Base-by-base conservation (phyloP, 2,797 vertebrate genomes). In the Smutsia gigantea region DNA sequence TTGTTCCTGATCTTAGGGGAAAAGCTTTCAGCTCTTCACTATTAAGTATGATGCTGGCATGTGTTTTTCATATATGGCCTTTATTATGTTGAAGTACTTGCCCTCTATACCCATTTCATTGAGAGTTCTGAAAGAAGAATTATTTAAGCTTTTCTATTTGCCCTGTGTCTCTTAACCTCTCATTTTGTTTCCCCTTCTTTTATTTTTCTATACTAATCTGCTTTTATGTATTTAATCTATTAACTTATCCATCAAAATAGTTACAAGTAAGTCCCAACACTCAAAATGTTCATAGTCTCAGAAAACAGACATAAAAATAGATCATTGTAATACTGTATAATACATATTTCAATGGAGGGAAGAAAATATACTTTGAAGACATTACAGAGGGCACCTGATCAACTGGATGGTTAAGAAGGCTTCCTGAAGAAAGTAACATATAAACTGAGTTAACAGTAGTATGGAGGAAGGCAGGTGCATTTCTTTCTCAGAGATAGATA, bases 121-220 rank as follows among this genome's bases (percentile, higher is more conserved):
- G 37, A 39, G 37, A 39, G 37, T 39, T 39, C 37, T 39, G 37
- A 5, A 69, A 1, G 68, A 68, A 68, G 23, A 49, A 88, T 23
- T 46, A 34, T 69, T 84, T 88, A 17, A 29, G 31, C n/a, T 75
- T 85, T 89, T 66, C 12, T 81, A 74, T 90, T 49, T 81, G 42
- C 10, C 37, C 21, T 71, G 2, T 69, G 29, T 69, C 51, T 74
- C n/a, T 72, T 87, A 87, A 61, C 5, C 19, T 86, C n/a, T 85
- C 15, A 39, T 89, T 71, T 77, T 63, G 10, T 55, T 17, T 23
- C n/a, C 13, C 25, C 25, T n/a, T 12, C 55, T 37, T 18, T 12
- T 87, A 14, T 92, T 89, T 96, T 90, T 95, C 34, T 49, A 7
- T 69, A 66, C 31, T 74, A 61, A 72, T 42, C 27, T 92, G 64